These are phyloP conservation scores for Netelia melanura DNA, from an alignment of 2,888 invertebrate species.

Conservation along the genomic window DNA sequence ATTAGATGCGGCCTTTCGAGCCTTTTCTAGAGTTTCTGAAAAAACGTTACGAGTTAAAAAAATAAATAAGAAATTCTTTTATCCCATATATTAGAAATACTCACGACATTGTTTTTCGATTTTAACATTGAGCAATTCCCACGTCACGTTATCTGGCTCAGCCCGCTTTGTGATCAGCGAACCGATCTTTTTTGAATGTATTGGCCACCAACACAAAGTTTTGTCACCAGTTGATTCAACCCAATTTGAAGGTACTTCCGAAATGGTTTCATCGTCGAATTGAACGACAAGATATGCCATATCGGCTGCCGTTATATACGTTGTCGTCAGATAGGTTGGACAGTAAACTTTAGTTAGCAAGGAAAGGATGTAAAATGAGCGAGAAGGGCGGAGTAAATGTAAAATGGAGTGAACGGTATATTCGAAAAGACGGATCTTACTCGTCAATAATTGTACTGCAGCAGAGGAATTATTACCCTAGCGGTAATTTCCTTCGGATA, in stretches of 20 bases:
- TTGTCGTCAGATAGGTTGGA: slow-evolving; percentile 9
- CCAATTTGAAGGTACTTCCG: slow-evolving; percentile 35
- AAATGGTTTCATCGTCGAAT: slow-evolving; percentile 24
- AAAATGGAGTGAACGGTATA: slow-evolving; percentile 22
- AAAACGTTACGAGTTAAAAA: slow-evolving; percentile 24
- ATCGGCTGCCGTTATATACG: slow-evolving; percentile 17
- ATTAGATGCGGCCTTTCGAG: slow-evolving; percentile 40
- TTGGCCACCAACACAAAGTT: slow-evolving; percentile 38
- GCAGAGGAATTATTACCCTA: slow-evolving; percentile 39
- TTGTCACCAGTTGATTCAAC: slow-evolving; percentile 28
- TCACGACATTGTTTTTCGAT: slow-evolving; percentile 26
- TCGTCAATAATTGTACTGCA: slow-evolving; percentile 49
- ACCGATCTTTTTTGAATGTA: slow-evolving; percentile 23
- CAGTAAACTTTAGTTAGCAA: slow-evolving; percentile 15
- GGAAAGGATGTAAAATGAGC: slow-evolving; percentile 19
- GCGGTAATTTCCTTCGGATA: slow-evolving; percentile 29
- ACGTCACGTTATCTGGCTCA: slow-evolving; percentile 36
- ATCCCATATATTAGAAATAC: slow-evolving; percentile 6
- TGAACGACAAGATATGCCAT: slow-evolving; percentile 1
- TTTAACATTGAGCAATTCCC: slow-evolving; percentile 29
- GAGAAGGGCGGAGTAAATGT: slow-evolving; percentile 18
- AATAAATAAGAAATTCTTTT: slow-evolving; percentile 10
- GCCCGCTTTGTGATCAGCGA: slow-evolving; percentile 25
- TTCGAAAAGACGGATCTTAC: slow-evolving; percentile 22
- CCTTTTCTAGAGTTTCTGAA: slow-evolving; percentile 36